Evolutionary conservation across 2,797 vertebrate species (phyloP).

Genomic region (Paramormyrops hopkinsi): DNA sequence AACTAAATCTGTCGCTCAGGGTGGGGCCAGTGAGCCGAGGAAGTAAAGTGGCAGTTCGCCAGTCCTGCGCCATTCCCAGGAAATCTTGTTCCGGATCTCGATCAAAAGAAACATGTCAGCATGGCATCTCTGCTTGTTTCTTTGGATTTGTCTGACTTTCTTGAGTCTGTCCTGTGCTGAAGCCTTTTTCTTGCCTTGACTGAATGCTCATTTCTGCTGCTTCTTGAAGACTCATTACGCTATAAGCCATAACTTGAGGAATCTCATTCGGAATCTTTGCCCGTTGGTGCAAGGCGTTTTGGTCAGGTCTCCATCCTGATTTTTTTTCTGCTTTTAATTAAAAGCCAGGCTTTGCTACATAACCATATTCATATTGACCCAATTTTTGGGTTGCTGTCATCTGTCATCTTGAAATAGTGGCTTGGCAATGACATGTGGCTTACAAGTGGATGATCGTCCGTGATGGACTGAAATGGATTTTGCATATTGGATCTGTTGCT

Average conservation of each 20-base stretch:
- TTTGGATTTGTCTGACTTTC: not conserved
- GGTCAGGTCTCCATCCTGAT: not conserved
- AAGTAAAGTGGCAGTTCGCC: slow-evolving; percentile 21
- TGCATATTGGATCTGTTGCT: not conserved
- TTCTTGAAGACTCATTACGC: not conserved
- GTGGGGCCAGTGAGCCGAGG: slow-evolving; percentile 30
- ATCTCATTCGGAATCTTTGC: not conserved
- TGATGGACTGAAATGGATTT: not conserved
- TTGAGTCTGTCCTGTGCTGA: not conserved
- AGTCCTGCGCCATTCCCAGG: not conserved
- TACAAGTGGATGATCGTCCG: not conserved
- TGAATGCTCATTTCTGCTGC: not conserved
- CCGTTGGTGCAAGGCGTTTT: not conserved
- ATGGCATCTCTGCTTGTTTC: not conserved
- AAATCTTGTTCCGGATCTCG: not conserved
- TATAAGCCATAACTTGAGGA: not conserved
- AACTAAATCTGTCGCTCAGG: slow-evolving; percentile 22
- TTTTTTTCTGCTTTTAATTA: not conserved
- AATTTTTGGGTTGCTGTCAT: not conserved
- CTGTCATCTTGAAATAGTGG: not conserved
- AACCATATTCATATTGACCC: not conserved
- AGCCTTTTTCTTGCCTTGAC: not conserved
- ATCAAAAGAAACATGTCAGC: not conserved
- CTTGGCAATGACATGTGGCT: not conserved
- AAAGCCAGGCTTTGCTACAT: not conserved